These are phyloP conservation scores for Chrysotoxum bicinctum DNA, from an alignment of 2,888 invertebrate genomes.

Conservation along the genomic window DNA sequence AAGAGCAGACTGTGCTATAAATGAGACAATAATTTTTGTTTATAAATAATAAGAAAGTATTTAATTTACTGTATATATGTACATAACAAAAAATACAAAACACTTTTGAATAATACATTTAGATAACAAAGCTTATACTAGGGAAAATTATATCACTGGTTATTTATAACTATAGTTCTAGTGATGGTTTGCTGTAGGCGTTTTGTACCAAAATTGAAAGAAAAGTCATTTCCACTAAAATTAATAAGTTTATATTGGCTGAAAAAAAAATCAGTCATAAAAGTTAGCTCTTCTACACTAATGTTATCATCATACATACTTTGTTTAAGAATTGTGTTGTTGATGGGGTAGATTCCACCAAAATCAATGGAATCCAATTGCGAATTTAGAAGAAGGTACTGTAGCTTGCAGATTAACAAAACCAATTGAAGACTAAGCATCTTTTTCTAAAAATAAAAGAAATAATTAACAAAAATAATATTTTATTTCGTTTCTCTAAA, in stretches of 20 bases:
- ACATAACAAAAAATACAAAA: neutral
- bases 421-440: constrained; percentile 79
- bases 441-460: constrained; percentile 75
- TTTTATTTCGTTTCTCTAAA: neutral
- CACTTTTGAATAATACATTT: neutral
- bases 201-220: constrained; percentile 79
- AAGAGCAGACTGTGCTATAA: too few relatives aligned
- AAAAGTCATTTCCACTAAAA: constrained; percentile 79
- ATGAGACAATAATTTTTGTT: too few relatives aligned
- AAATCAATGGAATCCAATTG: constrained; percentile 76
- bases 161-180: constrained; percentile 34
- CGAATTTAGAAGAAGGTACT: constrained; percentile 78
- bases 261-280: constrained; percentile 11
- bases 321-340: constrained; percentile 79
- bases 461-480: neutral
- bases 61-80: neutral
- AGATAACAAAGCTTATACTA: neutral
- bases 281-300: neutral
- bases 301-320: constrained; percentile 76
- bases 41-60: neutral
- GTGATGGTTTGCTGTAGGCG: constrained; percentile 78
- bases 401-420: constrained; percentile 79
- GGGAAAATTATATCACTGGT: neutral
- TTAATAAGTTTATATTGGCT: constrained; percentile 79
- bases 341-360: constrained; percentile 79